Evolutionary conservation across 30 jellyfish, hydroid and myxozoan genomes (phyloP).

Genomic region (Pseudorhiza aurosa): DNA sequence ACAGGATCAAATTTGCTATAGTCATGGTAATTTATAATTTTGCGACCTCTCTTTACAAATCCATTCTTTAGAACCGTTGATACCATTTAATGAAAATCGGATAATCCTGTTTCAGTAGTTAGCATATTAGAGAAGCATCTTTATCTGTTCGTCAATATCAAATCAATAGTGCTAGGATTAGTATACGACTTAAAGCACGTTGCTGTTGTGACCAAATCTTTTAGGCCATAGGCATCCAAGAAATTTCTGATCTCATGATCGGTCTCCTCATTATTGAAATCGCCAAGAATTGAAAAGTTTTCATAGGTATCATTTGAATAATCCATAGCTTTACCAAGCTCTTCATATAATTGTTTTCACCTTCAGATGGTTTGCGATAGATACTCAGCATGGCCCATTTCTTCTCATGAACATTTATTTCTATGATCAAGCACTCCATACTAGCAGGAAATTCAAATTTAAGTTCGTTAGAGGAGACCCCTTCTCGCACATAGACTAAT

Average conservation of each 20-base stretch:
- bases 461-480: slow-evolving; percentile 15
- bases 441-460: neutral
- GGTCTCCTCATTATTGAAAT: slow-evolving; percentile 15
- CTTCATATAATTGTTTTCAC: neutral
- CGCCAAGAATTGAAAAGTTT: slow-evolving; percentile 18
- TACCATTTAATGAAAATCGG: slow-evolving; percentile 22
- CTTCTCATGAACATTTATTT: neutral
- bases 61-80: slow-evolving; percentile 2
- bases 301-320: neutral
- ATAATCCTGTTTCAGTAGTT: slow-evolving; percentile 14
- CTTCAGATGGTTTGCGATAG: neutral
- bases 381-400: neutral
- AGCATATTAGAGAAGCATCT: slow-evolving; percentile 2
- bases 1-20: slow-evolving; percentile 16
- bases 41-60: slow-evolving; percentile 2
- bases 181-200: slow-evolving; percentile 2
- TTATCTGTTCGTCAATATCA: slow-evolving; percentile 8
- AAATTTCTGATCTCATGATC: slow-evolving; percentile 22
- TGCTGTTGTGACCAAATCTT: slow-evolving; percentile 6
- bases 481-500: slow-evolving; percentile 8
- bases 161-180: slow-evolving; percentile 21
- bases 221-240: slow-evolving; percentile 39
- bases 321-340: slow-evolving; percentile 34
- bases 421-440: slow-evolving; percentile 14
- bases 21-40: slow-evolving; percentile 12